Evolutionary conservation across 1,140 invertebrate genomes (phyloP).

Genomic region (Ostrea edulis): DNA sequence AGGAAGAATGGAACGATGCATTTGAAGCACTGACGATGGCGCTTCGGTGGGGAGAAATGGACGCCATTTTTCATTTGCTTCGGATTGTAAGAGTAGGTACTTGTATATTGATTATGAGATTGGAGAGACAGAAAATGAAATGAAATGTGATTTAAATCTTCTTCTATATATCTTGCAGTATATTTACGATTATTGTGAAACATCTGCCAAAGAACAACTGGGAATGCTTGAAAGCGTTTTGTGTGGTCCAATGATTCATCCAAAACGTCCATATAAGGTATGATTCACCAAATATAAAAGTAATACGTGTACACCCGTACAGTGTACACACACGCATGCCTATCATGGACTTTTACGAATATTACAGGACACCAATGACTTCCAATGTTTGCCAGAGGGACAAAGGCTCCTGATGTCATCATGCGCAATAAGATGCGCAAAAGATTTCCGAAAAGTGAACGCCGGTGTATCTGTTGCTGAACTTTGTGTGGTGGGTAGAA

Average conservation of each 20-base stretch:
- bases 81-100: conserved; percentile 28
- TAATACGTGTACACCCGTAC: no score
- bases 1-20: conserved; percentile 29
- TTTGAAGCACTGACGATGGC: conserved; percentile 3
- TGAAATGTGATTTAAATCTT: not conserved
- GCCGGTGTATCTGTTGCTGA: conserved; percentile 26
- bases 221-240: conserved; percentile 30
- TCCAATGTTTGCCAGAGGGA: not conserved
- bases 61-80: conserved; percentile 29
- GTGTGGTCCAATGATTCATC: conserved; percentile 28
- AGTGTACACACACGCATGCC: no score
- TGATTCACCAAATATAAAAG: no score
- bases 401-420: conserved; percentile 17
- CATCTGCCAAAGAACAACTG: conserved; percentile 41
- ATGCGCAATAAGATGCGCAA: not conserved
- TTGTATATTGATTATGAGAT: not conserved
- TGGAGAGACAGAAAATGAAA: not conserved
- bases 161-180: conserved; percentile 8
- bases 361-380: not conserved
- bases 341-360: no score
- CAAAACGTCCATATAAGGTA: conserved; percentile 32
- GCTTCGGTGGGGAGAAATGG: conserved; percentile 34
- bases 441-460: not conserved
- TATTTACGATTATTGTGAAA: conserved; percentile 42
- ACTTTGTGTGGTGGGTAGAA: conserved; percentile 10